Conservation (phyloP, 2,888 invertebrate species). For the Rapana venosa region DNA sequence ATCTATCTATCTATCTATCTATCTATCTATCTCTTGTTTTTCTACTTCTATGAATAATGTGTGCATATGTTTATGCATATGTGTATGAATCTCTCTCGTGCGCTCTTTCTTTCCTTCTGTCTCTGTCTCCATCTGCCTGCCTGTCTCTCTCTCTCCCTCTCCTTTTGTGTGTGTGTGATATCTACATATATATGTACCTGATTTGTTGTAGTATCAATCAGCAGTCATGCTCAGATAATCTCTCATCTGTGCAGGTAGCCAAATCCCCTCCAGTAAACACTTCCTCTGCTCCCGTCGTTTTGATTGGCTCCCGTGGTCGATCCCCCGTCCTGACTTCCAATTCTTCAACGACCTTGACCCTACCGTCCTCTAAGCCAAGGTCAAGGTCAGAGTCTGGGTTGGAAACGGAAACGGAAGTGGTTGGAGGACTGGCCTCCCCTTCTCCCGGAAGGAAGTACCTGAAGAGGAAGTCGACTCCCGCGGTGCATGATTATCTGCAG, state of each 20-base stretch:
- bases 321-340: constrained; percentile 50
- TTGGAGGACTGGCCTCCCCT: constrained; percentile 8
- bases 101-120: too few species aligned
- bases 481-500: constrained; percentile 36
- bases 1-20: too few species aligned
- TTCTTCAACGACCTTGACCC: constrained; percentile 42
- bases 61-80: not conserved
- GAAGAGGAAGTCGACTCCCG: constrained; percentile 44
- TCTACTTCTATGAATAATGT: too few species aligned
- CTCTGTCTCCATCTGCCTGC: too few species aligned
- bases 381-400: constrained; percentile 58
- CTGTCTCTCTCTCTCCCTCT: too few species aligned
- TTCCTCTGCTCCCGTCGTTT: not conserved
- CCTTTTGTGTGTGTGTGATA: not conserved
- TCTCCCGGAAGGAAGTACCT: constrained; percentile 42
- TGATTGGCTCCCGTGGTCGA: constrained; percentile 34
- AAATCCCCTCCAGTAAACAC: not conserved
- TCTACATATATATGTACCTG: too few species aligned
- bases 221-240: not conserved
- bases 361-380: constrained; percentile 57
- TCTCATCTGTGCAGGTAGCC: constrained; percentile 10
- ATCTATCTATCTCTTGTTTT: too few species aligned
- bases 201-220: too few species aligned
- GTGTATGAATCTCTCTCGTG: too few species aligned
- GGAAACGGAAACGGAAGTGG: not conserved